Conservation (phyloP, 2,888 invertebrate genomes). For the Eledone cirrhosa region DNA sequence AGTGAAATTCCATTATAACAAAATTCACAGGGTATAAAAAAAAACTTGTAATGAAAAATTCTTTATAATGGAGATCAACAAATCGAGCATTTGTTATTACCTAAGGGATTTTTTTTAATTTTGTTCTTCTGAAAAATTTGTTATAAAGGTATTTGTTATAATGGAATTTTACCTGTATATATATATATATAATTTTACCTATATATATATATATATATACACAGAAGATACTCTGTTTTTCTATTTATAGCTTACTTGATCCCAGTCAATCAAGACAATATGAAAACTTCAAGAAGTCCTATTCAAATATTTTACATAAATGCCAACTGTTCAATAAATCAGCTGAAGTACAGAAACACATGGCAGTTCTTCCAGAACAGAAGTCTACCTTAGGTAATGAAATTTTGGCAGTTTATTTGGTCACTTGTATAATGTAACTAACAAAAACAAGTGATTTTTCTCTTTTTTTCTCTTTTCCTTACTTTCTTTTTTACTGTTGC, state of each 20-base stretch:
- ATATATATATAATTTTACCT: no score
- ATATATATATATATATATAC: no score
- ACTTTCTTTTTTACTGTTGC: neutral
- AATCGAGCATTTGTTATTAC: no score
- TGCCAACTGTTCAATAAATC: slow-evolving; percentile 84
- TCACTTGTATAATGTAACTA: neutral
- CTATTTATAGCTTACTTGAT: slow-evolving; percentile 65
- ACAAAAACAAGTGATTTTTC: neutral
- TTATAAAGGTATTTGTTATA: no score
- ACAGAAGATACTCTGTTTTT: neutral
- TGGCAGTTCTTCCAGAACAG: slow-evolving; percentile 67
- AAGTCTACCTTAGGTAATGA: slow-evolving; percentile 13
- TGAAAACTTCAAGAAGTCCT: slow-evolving; percentile 85
- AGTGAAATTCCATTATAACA: no score
- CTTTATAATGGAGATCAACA: no score
- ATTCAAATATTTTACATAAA: slow-evolving; percentile 87
- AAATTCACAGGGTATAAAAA: no score
- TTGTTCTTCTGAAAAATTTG: no score
- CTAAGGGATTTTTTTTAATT: no score
- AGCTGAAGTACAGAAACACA: slow-evolving; percentile 78
- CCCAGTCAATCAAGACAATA: slow-evolving; percentile 73
- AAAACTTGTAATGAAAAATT: no score
- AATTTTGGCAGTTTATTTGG: neutral
- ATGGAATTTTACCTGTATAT: slow-evolving; percentile 4
- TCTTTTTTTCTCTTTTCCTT: neutral